Conservation (phyloP, 2,888 invertebrate genomes). For the Diplazon laetatorius region DNA sequence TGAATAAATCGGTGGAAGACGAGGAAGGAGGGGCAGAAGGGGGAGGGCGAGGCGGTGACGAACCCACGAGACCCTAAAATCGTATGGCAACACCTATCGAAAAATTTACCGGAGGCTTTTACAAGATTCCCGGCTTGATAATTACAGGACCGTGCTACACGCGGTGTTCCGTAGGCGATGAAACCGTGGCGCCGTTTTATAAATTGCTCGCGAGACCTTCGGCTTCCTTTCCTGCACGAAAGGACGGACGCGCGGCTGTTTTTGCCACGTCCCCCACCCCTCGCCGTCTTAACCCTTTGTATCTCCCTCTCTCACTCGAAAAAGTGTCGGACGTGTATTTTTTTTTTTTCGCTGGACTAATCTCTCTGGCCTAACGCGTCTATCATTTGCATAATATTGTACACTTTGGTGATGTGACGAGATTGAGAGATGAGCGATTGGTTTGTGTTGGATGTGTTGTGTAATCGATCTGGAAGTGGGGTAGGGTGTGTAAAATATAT, state of each 20-base stretch:
- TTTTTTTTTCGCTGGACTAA: conserved; percentile 1
- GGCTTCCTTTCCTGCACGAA: conserved; percentile 23
- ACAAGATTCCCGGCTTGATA: conserved; percentile 54
- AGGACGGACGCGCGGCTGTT: conserved; percentile 10
- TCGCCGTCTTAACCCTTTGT: no score
- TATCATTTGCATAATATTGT: conserved; percentile 2
- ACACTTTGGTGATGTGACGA: conserved; percentile 12
- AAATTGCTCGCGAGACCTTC: conserved; percentile 53
- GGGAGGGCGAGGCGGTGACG: conserved; percentile 18
- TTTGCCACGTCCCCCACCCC: no score
- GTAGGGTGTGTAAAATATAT: no score
- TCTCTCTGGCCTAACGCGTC: background rate
- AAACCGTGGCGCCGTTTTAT: conserved; percentile 59
- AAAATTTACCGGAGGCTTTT: conserved; percentile 38
- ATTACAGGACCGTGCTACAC: conserved; percentile 55
- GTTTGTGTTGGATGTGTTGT: background rate
- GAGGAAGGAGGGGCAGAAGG: conserved; percentile 37
- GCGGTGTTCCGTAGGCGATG: conserved; percentile 44
- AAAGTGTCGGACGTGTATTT: no score
- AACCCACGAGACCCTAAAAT: conserved; percentile 45
- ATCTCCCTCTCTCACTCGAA: no score
- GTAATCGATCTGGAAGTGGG: background rate
- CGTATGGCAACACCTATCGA: conserved; percentile 42
- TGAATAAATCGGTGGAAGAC: conserved; percentile 24
- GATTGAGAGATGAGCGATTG: conserved; percentile 7